phyloP scores from a whole-genome alignment of 92 coral and sea anemone genomes.

The Muricea muricata region DNA sequence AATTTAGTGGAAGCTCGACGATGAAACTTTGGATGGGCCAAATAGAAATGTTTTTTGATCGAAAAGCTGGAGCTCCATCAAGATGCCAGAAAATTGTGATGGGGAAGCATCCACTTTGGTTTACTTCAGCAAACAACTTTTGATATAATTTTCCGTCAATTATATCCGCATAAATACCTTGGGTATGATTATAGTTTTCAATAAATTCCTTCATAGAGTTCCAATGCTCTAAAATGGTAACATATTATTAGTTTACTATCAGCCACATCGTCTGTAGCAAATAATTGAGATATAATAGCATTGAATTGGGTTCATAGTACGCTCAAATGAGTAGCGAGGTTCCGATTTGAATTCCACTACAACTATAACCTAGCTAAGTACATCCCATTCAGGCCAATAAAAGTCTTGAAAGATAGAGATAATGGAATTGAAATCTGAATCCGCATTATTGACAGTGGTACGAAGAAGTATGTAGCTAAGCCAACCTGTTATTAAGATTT shows the following conservation, averaged over 20 bases:
- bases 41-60: conserved; percentile 63
- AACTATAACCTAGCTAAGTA: too few relatives aligned
- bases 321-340: too few relatives aligned
- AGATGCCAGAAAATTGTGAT: conserved; percentile 72
- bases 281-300: too few relatives aligned
- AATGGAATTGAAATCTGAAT: too few relatives aligned
- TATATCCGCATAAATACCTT: conserved; percentile 62
- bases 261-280: too few relatives aligned
- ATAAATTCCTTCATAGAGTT: conserved; percentile 44
- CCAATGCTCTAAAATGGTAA: conserved; percentile 62
- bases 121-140: conserved; percentile 35
- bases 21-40: conserved; percentile 80
- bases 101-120: conserved; percentile 59
- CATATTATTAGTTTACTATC: too few relatives aligned
- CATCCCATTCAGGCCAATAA: too few relatives aligned
- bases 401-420: too few relatives aligned
- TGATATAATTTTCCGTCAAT: conserved; percentile 68
- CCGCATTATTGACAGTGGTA: too few relatives aligned
- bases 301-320: too few relatives aligned
- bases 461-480: too few relatives aligned
- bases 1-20: conserved; percentile 56
- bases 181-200: conserved; percentile 42
- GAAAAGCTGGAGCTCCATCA: conserved; percentile 77
- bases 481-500: neutral
- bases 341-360: too few relatives aligned